Evolutionary conservation across 2,888 invertebrate species (phyloP).

Genomic region (Callosobruchus maculatus): DNA sequence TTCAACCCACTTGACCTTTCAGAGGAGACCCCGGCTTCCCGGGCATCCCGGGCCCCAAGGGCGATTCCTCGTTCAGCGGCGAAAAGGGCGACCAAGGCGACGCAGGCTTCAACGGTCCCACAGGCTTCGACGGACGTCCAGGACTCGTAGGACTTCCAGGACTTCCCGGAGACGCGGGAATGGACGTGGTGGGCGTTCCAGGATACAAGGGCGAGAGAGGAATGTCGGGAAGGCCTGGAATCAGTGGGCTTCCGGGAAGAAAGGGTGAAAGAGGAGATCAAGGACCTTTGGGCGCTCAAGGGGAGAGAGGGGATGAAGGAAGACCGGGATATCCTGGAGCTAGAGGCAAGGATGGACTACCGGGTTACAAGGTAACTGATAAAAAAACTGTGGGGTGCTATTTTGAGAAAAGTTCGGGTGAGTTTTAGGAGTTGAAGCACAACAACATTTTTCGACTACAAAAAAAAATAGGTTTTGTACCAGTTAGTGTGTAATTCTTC

Average conservation of each 20-base stretch:
- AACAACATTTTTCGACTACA: too few species aligned
- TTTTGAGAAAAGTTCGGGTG: too few species aligned
- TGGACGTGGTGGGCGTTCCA: constrained; percentile 55
- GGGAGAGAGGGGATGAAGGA: constrained; percentile 51
- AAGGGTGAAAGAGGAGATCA: constrained; percentile 60
- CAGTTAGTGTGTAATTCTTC: too few species aligned
- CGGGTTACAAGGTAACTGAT: constrained; percentile 25
- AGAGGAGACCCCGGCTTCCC: constrained; percentile 43
- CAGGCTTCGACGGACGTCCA: constrained; percentile 29
- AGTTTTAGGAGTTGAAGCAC: too few species aligned
- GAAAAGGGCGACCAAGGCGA: constrained; percentile 41
- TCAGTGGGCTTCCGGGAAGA: constrained; percentile 58
- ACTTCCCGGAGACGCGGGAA: constrained; percentile 39
- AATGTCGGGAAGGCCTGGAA: constrained; percentile 55
- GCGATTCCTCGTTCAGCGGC: constrained; percentile 61
- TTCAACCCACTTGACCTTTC: background rate
- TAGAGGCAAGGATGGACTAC: constrained; percentile 51
- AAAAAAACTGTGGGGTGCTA: too few species aligned
- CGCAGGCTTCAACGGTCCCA: constrained; percentile 30
- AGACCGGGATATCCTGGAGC: constrained; percentile 53
- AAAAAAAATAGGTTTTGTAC: too few species aligned
- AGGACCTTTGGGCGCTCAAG: constrained; percentile 50
- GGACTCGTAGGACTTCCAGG: constrained; percentile 47
- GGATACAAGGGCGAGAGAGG: constrained; percentile 54
- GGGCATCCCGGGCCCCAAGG: constrained; percentile 47